Base-by-base conservation (phyloP, 2,113 vertebrate species). In the Carettochelys insculpta region DNA sequence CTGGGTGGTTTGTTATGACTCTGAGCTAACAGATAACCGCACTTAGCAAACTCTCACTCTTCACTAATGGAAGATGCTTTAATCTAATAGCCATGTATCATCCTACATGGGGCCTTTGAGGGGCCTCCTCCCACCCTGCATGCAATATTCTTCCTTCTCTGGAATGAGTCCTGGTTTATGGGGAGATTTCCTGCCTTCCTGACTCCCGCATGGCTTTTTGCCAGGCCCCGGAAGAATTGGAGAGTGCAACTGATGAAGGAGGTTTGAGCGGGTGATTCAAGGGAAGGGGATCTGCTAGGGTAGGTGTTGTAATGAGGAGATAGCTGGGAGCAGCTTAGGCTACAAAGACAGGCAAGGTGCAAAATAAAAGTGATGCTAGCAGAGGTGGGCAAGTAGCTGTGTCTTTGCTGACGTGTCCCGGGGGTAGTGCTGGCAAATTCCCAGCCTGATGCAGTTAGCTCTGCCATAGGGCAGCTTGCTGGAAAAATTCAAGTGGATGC, bases 1-100 rank as follows among this genome's bases (percentile, higher is more conserved):
- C 96, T 96, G 92, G 25, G 87, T 78, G 80, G 84, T 98, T 95
- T 97, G 96, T 97, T 97, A 96, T 94, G 97, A 97, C 94, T 95
- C 96, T 71, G 85, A 73, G 87, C 86, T 94, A 94, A 95, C 90
- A 94, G 96, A 97, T 97, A 94, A 93, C 85, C 90, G 93, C 94
- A 95, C 96, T 96, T 92, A 95, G 92, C 92, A 88, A 96, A 92
- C 94, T 94, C 96, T 96, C 95, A 85, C 96, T 94, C 96, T 96
- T 95, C 95, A 50, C 97, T 97, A 97, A 97, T 97, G 95, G 96
- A 94, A 96, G 92, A 94, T 86, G 73, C 89, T 91, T 94, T 93
- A 84, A 94, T 95, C 94, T 96, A 95, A 94, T 94, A 94, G 81
- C 92, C 80, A 82, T 2, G 50, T 78, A 92, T 97, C 96, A 94